phyloP scores from a whole-genome alignment of 2,888 invertebrate species.

The Melanotus villosus region DNA sequence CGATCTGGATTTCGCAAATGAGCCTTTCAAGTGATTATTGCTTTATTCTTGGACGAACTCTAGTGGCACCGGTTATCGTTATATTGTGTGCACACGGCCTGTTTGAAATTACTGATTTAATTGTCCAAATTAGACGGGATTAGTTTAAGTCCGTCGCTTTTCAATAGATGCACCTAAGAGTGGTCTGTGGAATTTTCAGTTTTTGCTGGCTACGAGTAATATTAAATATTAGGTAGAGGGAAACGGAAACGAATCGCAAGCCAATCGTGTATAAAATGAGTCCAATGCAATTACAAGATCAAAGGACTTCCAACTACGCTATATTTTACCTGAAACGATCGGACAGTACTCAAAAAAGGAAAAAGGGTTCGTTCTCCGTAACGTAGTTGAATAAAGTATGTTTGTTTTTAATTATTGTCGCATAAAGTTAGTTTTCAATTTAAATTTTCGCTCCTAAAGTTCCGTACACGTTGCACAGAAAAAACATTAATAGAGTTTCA shows the following conservation, averaged over 20 bases:
- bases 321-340: neutral
- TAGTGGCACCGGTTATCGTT: slow-evolving; percentile 8
- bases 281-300: slow-evolving; percentile 15
- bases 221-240: neutral
- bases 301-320: neutral
- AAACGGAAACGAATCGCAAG: slow-evolving; percentile 4
- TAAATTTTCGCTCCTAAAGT: no score
- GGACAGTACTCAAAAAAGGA: neutral
- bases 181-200: no score
- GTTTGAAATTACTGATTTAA: slow-evolving; percentile 5
- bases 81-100: slow-evolving; percentile 7
- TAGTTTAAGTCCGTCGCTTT: neutral
- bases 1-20: slow-evolving; percentile 19
- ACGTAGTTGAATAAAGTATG: neutral
- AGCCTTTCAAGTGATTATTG: slow-evolving; percentile 23
- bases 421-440: slow-evolving; percentile 12
- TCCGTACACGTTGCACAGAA: no score
- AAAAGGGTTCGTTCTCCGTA: neutral
- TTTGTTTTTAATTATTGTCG: slow-evolving; percentile 16
- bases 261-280: slow-evolving; percentile 22
- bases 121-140: neutral
- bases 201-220: slow-evolving; percentile 10
- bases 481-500: no score
- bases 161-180: no score
- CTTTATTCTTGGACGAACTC: slow-evolving; percentile 14